Evolutionary conservation across 2,888 invertebrate genomes (phyloP), one percentile per base, ranked within the genome.

Genomic region (Epistrophe eligans): DNA sequence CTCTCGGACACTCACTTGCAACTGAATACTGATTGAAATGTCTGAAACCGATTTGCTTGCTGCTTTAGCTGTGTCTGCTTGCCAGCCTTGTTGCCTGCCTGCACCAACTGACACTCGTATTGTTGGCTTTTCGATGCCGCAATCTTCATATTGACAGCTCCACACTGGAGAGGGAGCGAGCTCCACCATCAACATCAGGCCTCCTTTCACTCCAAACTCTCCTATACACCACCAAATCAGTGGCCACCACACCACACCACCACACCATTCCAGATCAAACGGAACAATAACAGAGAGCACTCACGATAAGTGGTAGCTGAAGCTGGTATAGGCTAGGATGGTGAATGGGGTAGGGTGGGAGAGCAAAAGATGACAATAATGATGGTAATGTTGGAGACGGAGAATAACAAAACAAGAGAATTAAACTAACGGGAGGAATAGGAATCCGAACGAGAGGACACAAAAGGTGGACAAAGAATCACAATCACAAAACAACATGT

Each of bases 21-120:
- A 87, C 87, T 87, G 87, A 87, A 83, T 83, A 87, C 87, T 87
- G 87, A 87, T 87, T 83, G 87, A 87, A 87, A 87, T 83, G 79
- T 82, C 76, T 70, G 55, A 82, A 82, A 77, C 43, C 73, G 77
- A 85, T 82, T 85, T 81, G 70, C 77, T 77, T 82, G 66, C 43
- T 70, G 52, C 24, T 24, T 40, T 7, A 40, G 15, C 40, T 40
- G 19, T 40, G 38, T 38, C 7, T 67, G 35, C 15, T 15, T 52
- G 67, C 38, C 50, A 24, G 67, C 52, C 38, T 38, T 17, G 24
- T 55, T 52, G 35, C 62, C 62, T 70, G 79, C 71, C 74, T 70
- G 40, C 70, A 73, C 77, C 73, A 81, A 85, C 81, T 85, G 81
- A 57, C 73, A 85, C 73, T 85, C 74, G 52, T 82, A 24, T 79